Percentiles rank a stretch among this genome's conserved stretches.
These are phyloP conservation scores for Trachemys scripta DNA, from an alignment of 2,113 vertebrate genomes.

Conservation along the genomic window DNA sequence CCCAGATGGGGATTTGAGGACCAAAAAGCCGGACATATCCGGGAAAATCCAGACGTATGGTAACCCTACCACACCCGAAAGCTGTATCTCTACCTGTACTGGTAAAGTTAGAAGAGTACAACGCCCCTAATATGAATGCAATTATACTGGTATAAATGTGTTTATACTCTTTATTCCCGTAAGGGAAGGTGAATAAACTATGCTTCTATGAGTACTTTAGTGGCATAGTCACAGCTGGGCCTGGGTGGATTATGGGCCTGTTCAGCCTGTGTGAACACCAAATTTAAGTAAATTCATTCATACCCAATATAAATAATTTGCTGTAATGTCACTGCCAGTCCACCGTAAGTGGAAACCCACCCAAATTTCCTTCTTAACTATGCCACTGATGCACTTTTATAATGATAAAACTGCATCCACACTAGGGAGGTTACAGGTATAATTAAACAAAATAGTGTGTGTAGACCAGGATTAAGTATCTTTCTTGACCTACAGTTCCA, in stretches of 20 bases:
- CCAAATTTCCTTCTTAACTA: not conserved
- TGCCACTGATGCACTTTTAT: not conserved
- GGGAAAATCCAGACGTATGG: too few species aligned
- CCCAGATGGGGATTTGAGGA: too few species aligned
- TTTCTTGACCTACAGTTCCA: not conserved
- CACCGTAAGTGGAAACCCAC: not conserved
- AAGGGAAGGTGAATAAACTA: not conserved
- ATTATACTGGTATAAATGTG: accelerated
- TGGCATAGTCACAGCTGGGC: not conserved
- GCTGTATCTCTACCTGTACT: not conserved
- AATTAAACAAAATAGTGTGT: accelerated
- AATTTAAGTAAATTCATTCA: not conserved
- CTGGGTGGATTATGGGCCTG: not conserved
- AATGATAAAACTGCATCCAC: not conserved
- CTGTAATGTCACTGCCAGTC: not conserved
- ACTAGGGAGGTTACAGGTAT: not conserved
- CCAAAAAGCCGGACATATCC: too few species aligned
- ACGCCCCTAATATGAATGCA: not conserved
- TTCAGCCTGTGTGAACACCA: not conserved
- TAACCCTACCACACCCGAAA: too few species aligned
- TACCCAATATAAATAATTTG: not conserved
- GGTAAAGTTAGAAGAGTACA: not conserved
- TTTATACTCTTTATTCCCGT: not conserved
- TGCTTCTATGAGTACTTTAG: not conserved
- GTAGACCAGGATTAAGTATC: accelerated